Conservation (phyloP, 1,140 invertebrate species). For the Parapsyche elsis region DNA sequence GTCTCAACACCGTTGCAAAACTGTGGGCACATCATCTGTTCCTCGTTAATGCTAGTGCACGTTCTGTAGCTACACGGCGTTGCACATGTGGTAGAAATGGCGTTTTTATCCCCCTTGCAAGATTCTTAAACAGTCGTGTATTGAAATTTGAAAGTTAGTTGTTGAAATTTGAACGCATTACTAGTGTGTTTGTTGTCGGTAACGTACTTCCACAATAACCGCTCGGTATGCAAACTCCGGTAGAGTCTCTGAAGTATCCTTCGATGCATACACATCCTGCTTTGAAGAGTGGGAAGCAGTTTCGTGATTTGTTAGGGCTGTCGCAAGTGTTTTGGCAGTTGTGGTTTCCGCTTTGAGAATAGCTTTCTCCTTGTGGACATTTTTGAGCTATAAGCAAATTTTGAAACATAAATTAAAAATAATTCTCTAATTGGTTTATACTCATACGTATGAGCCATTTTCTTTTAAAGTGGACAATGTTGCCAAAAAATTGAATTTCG, state of each 20-base stretch:
- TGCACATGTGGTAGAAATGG: neutral
- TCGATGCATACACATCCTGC: conserved; percentile 34
- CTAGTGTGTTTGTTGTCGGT: neutral
- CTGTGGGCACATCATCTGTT: neutral
- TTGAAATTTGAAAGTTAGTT: neutral
- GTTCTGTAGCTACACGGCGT: neutral
- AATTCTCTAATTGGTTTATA: neutral
- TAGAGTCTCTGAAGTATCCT: conserved; percentile 31
- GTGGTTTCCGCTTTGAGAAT: conserved; percentile 5
- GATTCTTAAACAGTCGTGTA: conserved; percentile 14
- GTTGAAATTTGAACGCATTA: neutral
- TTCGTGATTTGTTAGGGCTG: neutral
- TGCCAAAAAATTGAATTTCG: too few relatives aligned
- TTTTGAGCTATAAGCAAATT: neutral
- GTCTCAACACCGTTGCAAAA: neutral
- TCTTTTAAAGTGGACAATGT: neutral
- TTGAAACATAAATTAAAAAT: too few relatives aligned
- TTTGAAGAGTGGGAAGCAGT: neutral
- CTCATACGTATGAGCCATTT: neutral
- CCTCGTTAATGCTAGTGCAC: conserved; percentile 6
- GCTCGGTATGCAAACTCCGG: conserved; percentile 32
- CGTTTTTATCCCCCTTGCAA: conserved; percentile 16
- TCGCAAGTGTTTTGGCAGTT: conserved; percentile 30
- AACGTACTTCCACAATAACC: neutral
- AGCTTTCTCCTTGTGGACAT: conserved; percentile 10